Evolutionary conservation across 2,888 invertebrate genomes (phyloP), one percentile per base, ranked within the genome.

Genomic region (Acronicta aceris): DNA sequence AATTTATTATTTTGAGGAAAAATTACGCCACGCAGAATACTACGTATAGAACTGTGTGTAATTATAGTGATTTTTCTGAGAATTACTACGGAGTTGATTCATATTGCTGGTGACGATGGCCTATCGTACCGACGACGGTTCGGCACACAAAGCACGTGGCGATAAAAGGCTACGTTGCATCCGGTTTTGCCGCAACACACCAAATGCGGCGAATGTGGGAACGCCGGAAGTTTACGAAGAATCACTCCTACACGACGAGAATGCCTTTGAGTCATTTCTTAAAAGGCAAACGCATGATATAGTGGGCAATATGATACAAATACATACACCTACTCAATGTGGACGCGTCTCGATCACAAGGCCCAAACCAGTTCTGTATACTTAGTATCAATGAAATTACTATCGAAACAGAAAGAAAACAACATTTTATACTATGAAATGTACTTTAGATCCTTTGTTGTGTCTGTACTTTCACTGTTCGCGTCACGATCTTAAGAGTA

Each of bases 161-260:
- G 83, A 87, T 87, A 88, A 84, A 83, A 88, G 84, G 81, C 84
- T 84, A 80, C 83, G 77, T 65, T 61, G 82, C 82, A 84, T 93
- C 93, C 93, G 91, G 90, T 83, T 69, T 66, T 68, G 81, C 64
- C 78, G 81, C 79, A 80, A 82, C 81, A 79, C 82, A 80, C 87
- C 78, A 84, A 84, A 85, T 85, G 81, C 72, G 78, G 75, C 78
- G 78, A 83, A 85, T 84, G 85, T 84, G 84, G 84, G 86, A 87
- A 86, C 86, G 76, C 70, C 90, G 92, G 92, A 92, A 92, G 90
- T 87, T 84, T 84, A 84, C 83, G 78, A 74, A 78, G 84, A 86
- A 84, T 84, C 79, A 84, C 83, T 79, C 83, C 86, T 83, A 88
- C 86, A 83, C 79, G 83, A 77, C 62, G 64, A 76, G 82, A 86